Percentiles rank a stretch among this genome's conserved stretches.
phyloP scores from a whole-genome alignment of 2,113 vertebrate genomes.

The Epinephelus cyanopodus region DNA sequence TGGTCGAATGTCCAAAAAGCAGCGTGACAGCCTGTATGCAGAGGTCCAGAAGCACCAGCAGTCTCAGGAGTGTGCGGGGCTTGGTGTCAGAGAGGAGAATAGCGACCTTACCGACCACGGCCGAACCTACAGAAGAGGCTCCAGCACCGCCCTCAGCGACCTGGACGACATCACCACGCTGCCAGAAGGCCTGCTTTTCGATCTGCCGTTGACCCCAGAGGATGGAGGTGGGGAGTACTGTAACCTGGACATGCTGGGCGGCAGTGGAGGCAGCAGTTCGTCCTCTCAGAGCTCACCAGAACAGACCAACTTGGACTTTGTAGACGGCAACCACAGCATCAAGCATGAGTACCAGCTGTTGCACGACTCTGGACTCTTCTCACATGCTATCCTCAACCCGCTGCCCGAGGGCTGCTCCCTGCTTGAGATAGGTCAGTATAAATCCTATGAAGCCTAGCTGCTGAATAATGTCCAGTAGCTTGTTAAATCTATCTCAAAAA shows the following conservation, averaged over 20 bases:
- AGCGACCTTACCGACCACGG: conserved; percentile 71
- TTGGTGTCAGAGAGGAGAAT: conserved; percentile 66
- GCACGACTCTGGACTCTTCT: conserved; percentile 86
- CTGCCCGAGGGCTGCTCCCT: conserved; percentile 82
- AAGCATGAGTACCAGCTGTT: conserved; percentile 91
- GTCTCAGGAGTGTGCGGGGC: conserved; percentile 83
- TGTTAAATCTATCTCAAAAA: not conserved
- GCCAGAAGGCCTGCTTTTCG: conserved; percentile 89
- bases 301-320: conserved; percentile 87
- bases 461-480: not conserved
- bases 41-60: conserved; percentile 95
- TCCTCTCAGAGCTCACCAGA: conserved; percentile 90
- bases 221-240: conserved; percentile 85
- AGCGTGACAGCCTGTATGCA: conserved; percentile 92
- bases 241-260: conserved; percentile 86
- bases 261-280: conserved; percentile 78
- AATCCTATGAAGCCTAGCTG: not conserved
- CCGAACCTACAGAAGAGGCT: conserved; percentile 86
- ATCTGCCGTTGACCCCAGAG: conserved; percentile 90
- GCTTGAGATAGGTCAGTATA: conserved; percentile 87
- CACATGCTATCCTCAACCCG: conserved; percentile 77
- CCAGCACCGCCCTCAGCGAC: conserved; percentile 86
- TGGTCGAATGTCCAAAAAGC: conserved; percentile 96
- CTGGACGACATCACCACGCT: conserved; percentile 89
- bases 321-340: conserved; percentile 81